Evolutionary conservation across 1,140 invertebrate genomes (phyloP).

Genomic region (Eurytemora carolleeae): DNA sequence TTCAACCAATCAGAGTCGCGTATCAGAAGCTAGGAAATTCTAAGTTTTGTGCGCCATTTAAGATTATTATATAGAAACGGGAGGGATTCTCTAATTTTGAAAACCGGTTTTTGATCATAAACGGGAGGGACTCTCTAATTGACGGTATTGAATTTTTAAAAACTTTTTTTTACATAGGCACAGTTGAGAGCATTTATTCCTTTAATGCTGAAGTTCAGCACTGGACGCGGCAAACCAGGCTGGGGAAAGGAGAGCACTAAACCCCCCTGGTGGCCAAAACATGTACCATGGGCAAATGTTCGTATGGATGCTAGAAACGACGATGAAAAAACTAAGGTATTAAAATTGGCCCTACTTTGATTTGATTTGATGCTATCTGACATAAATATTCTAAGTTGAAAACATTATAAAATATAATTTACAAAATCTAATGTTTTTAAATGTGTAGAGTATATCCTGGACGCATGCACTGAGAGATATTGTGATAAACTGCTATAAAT

Average conservation of each 20-base stretch:
- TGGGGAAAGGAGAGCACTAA: constrained; percentile 88
- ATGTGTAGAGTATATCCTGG: constrained; percentile 53
- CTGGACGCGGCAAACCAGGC: constrained; percentile 78
- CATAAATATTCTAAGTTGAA: constrained; percentile 1
- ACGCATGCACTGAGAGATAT: constrained; percentile 91
- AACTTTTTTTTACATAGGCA: constrained; percentile 32
- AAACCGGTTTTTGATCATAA: too few species aligned
- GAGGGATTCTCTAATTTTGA: too few species aligned
- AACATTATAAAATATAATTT: constrained; percentile 13
- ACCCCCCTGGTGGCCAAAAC: constrained; percentile 92
- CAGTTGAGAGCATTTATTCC: constrained; percentile 90
- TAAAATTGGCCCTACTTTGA: too few species aligned
- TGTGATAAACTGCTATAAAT: constrained; percentile 95
- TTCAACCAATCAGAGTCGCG: too few species aligned
- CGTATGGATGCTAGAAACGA: constrained; percentile 87
- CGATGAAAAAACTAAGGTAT: constrained; percentile 94
- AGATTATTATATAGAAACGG: too few species aligned
- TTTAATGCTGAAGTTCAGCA: constrained; percentile 93
- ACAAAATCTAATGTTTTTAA: constrained; percentile 14
- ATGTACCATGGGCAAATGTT: constrained; percentile 92
- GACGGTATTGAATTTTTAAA: constrained; percentile 21
- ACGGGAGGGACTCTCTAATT: too few species aligned
- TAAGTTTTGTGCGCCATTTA: too few species aligned
- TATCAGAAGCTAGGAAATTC: too few species aligned
- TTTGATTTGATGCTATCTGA: background rate